Evolutionary conservation across 2,888 invertebrate genomes (phyloP).

Genomic region (Phaedon cochleariae): DNA sequence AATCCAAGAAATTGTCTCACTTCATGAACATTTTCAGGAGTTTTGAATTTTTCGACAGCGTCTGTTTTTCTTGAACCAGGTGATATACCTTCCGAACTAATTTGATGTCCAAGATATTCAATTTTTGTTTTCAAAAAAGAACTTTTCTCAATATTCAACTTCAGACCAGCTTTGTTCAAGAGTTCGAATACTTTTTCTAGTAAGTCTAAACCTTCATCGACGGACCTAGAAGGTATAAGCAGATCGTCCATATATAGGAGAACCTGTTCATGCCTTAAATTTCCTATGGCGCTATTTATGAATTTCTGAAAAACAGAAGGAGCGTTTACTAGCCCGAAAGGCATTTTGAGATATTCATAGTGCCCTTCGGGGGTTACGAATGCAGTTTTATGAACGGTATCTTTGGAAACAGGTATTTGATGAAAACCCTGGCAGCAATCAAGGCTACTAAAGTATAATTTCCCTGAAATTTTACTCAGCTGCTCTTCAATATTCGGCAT

Average conservation of each 20-base stretch:
- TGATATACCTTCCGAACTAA: no score
- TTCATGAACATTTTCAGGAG: constrained; percentile 41
- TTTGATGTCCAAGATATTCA: constrained; percentile 10
- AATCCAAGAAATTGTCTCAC: constrained; percentile 43
- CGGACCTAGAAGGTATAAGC: constrained; percentile 24
- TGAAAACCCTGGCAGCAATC: no score
- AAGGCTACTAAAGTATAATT: no score
- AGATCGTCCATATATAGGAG: constrained; percentile 37
- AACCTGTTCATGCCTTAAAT: constrained; percentile 20
- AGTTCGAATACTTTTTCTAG: constrained; percentile 18
- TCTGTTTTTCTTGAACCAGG: constrained; percentile 35
- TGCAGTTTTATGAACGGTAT: no score
- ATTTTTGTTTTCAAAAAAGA: constrained; percentile 20
- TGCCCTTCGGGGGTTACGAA: no score
- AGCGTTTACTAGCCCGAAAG: constrained; percentile 37
- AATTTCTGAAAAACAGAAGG: constrained; percentile 38
- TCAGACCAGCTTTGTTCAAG: constrained; percentile 40
- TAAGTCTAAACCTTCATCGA: constrained; percentile 23
- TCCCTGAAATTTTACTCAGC: no score
- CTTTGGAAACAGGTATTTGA: no score
- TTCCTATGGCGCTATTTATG: constrained; percentile 20
- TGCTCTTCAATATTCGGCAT: no score
- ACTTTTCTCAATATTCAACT: constrained; percentile 21
- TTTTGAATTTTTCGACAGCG: constrained; percentile 46
- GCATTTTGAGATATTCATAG: no score